Evolutionary conservation across 2,797 vertebrate species (phyloP), one percentile per base, ranked within the genome.

Genomic region (Melopsittacus undulatus): DNA sequence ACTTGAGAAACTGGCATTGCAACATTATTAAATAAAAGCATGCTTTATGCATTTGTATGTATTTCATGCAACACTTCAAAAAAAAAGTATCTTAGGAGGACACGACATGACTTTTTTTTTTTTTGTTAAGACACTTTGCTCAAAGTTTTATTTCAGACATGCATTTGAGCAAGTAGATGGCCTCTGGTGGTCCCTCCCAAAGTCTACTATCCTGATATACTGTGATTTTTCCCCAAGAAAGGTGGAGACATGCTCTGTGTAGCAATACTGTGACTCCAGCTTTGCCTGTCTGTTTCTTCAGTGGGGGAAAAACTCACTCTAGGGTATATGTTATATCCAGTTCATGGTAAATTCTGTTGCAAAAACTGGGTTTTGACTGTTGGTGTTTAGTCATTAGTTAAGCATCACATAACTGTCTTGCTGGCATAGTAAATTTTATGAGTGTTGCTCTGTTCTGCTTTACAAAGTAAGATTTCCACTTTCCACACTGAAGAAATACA

Each of bases 101-200:
- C 7, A 36, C 1, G 4, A 13, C 0, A 1, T 29, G 5, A 2
- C 29, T 30, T 32, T 40, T 48, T 32, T 30, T 32, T 40, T 12
- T 34, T 27, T 36, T 64, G 66, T 83, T 7, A 29, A 5, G 8
- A 62, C 32, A 38, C 10, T 78, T 75, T 8, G 19, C 59, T 26
- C 6, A 21, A 46, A 45, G 34, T 76, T 82, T 82, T 76, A 24
- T 5, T 68, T 18, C 38, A 57, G 36, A 32, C 9, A 7, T 23
- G 16, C 4, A 23, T 64, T 78, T 57, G 22, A 34, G 56, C n/a
- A 34, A 34, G 22, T 57, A 23, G n/a, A 34, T 57, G 56, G 22
- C 56, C n/a, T 34, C n/a, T 57, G n/a, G 22, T 34, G 22, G n/a
- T 34, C 56, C 10, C n/a, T 57, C 57, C 9, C 14, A 4, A 57